phyloP scores from a whole-genome alignment of 1,140 invertebrate species.

The Monochamus saltuarius region DNA sequence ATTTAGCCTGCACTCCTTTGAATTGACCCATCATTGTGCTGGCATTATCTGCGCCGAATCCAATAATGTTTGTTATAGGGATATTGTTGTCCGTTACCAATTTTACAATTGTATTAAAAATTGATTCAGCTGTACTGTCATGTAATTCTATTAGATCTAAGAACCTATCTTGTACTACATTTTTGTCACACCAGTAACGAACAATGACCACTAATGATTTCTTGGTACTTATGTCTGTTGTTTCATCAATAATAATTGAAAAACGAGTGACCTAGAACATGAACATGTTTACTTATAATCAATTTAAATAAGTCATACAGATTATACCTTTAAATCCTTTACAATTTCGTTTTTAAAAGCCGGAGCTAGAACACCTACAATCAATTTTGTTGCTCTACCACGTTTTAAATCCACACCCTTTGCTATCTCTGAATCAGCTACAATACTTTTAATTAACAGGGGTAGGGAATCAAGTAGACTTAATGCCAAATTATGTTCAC shows the following conservation, averaged over 20 bases:
- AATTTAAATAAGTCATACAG: background rate
- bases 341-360: background rate
- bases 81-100: constrained; percentile 10
- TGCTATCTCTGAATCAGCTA: background rate
- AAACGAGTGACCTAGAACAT: background rate
- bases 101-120: constrained; percentile 1
- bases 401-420: constrained; percentile 2
- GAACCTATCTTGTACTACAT: constrained; percentile 1
- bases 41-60: constrained; percentile 1
- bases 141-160: constrained; percentile 3
- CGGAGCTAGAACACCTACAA: constrained; percentile 1
- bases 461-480: no score
- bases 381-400: constrained; percentile 2
- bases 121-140: background rate
- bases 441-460: no score
- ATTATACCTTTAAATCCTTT: background rate
- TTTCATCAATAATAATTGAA: constrained; percentile 4
- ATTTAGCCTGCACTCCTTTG: background rate
- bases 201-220: constrained; percentile 5
- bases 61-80: constrained; percentile 12
- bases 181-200: background rate
- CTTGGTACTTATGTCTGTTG: constrained; percentile 3
- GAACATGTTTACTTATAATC: no score
- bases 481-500: no score
- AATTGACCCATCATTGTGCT: constrained; percentile 6